A percentile compares a stretch with the other conserved stretches of the same genome.
Evolutionary conservation across 2,797 vertebrate species (phyloP).

Genomic region (Crenuchus spilurus): DNA sequence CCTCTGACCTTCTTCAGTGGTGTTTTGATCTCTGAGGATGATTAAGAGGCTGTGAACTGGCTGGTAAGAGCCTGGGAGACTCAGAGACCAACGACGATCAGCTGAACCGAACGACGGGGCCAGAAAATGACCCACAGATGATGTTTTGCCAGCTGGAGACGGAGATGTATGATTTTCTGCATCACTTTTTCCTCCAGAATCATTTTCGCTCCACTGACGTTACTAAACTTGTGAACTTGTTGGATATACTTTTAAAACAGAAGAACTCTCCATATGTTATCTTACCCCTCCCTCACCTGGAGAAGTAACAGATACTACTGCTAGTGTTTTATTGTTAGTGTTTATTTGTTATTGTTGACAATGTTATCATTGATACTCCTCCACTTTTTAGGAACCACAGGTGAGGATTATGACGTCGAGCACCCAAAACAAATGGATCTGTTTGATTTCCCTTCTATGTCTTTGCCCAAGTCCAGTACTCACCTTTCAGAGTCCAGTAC

Average conservation of each 20-base stretch:
- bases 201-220: conserved; percentile 31
- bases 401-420: conserved; percentile 45
- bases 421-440: conserved; percentile 52
- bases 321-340: too few species aligned
- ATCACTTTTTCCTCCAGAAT: conserved; percentile 22
- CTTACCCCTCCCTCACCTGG: conserved; percentile 12
- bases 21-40: conserved; percentile 83
- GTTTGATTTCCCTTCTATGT: conserved; percentile 44
- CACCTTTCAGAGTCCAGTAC: conserved; percentile 46
- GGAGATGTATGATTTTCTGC: background rate
- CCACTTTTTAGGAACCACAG: conserved; percentile 49
- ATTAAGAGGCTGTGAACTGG: conserved; percentile 44
- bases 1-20: conserved; percentile 92
- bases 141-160: conserved; percentile 13
- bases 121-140: conserved; percentile 41
- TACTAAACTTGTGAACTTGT: conserved; percentile 52
- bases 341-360: conserved; percentile 31
- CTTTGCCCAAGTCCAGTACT: conserved; percentile 43
- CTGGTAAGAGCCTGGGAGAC: background rate
- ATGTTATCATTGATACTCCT: conserved; percentile 47
- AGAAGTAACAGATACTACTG: conserved; percentile 59
- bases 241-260: conserved; percentile 45
- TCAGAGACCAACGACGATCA: conserved; percentile 15
- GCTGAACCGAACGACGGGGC: conserved; percentile 42
- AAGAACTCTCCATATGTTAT: conserved; percentile 49